These are phyloP conservation scores for Carettochelys insculpta DNA, from an alignment of 2,113 vertebrate species.

Conservation along the genomic window DNA sequence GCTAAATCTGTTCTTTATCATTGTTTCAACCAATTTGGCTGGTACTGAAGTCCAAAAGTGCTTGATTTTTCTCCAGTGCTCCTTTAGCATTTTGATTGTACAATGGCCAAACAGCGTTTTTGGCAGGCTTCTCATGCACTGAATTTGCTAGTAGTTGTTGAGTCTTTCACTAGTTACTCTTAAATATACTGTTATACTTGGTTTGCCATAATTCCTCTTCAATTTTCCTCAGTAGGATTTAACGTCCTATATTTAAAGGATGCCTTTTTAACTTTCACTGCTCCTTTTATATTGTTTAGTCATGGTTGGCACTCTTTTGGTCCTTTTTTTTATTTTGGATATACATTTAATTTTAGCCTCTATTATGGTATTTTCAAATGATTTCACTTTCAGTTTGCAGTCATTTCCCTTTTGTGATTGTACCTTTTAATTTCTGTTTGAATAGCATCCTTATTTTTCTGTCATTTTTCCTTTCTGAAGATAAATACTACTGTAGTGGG, in stretches of 20 bases:
- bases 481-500: not conserved
- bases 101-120: not conserved
- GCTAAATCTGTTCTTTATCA: not conserved
- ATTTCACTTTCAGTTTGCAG: no score
- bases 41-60: not conserved
- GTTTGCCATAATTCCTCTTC: not conserved
- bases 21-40: not conserved
- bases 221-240: not conserved
- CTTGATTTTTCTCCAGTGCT: not conserved
- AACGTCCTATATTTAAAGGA: not conserved
- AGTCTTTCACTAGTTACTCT: not conserved
- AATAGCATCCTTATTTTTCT: not conserved
- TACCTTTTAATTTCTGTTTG: not conserved
- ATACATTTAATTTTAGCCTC: not conserved
- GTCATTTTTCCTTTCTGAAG: not conserved
- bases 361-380: not conserved
- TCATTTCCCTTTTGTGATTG: not conserved
- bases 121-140: not conserved
- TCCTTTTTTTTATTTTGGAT: not conserved
- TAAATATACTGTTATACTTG: not conserved
- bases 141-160: not conserved
- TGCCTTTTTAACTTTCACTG: not conserved
- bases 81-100: not conserved
- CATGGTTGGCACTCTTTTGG: not conserved
- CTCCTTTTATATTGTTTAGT: not conserved